Evolutionary conservation across 2,113 vertebrate species (phyloP), one percentile per base, ranked within the genome.

Genomic region (Paedocypris sp.): DNA sequence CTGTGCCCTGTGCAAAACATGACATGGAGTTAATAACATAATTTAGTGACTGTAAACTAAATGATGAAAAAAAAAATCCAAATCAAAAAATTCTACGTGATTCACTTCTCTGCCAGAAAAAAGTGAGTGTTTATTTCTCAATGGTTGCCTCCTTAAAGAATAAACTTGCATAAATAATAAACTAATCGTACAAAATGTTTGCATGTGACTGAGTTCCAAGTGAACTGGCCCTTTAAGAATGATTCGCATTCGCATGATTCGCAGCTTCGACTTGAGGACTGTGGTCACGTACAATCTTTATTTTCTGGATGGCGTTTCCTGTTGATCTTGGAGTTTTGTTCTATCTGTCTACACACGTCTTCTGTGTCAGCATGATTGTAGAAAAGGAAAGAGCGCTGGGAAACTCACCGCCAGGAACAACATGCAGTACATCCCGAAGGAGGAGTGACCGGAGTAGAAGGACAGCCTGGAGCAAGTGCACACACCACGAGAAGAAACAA

Each of bases 401-500:
- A 25, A 43, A 86, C 91, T 93, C 72, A 99, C 95, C 59, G 87
- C 91, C 15, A 99, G 77, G 78, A 98, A 99, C 58, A 94, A 73
- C 94, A 96, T 94, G 78, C 91, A 94, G 81, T 98, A 99, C 94
- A 99, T 99, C 46, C 89, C 91, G 4, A 97, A 98, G 35, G 95
- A 99, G 0, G 95, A 93, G 73, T 99, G 94, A 1, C 94, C 92
- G 0, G 95, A 98, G 62, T 98, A 99, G 80, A 99, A 99, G 3
- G 94, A 98, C 42, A 97, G 65, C 57, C 94, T 99, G 72, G 1
- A 25, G 35, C 31, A 54, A 19, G 35, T 20, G 20, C 4, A 43
- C 5, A n/a, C n/a, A n/a, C n/a, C n/a, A n/a, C n/a, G 25, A 57
- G 28, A 58, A 12, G 33, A 8, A 38, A 38, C 19, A 26, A 3